Base-by-base conservation (phyloP, 1,140 invertebrate genomes). In the Parapsyche elsis region DNA sequence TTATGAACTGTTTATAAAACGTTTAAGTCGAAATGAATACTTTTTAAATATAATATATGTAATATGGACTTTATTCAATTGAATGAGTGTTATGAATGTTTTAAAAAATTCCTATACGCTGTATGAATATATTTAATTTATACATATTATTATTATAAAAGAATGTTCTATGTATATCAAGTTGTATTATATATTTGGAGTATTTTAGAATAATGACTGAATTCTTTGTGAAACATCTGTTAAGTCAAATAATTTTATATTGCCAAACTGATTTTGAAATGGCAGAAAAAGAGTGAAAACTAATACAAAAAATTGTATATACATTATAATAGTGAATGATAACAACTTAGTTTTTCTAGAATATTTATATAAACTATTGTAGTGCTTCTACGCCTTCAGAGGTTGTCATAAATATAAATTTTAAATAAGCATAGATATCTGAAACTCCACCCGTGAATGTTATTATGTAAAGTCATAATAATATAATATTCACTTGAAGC, bases 331-430 rank as follows among this genome's bases (percentile, higher is more conserved):
- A 38, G 30, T 38, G 30, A 38, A 38, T 7, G 30, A 38, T 4
- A 38, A 38, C 30, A 38, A 38, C 30, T 38, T 38, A 38, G 30
- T 38, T 38, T 38, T 38, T 38, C 30, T 38, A 38, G 30, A 38
- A 38, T 38, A 38, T 38, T 38, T 38, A 38, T 38, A 38, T 38
- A 38, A 38, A 38, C 7, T 16, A 19, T 19, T 5, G 7, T 61
- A 61, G 57, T 61, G 57, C 57, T 61, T 53, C 21, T 61, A 61
- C 21, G 57, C 57, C 57, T 61, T 61, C 9, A 61, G 21, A 61
- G 57, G 57, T 61, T 61, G 57, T 61, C 57, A 61, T 61, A 19
- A 61, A 61, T 4, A 38, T 38, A 38, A 38, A 38, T 38, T 7
- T 38, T 38, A 38, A 61, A 61, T 61, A 19, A 61, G 57, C 57